phyloP scores from a whole-genome alignment of 2,888 invertebrate genomes.

The Salticus scenicus region DNA sequence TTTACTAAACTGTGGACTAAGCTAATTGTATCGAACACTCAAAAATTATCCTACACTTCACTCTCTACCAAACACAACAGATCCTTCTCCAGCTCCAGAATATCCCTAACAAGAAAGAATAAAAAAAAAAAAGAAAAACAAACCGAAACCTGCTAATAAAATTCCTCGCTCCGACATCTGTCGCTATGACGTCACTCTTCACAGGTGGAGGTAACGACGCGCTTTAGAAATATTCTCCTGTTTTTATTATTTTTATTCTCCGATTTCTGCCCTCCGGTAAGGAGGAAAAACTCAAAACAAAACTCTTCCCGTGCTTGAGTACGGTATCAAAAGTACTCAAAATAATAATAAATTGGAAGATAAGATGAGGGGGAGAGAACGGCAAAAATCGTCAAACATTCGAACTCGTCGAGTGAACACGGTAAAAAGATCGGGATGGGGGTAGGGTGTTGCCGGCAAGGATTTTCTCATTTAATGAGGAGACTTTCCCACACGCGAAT shows the following conservation, averaged over 20 bases:
- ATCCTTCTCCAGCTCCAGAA: neutral
- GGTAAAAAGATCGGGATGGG: neutral
- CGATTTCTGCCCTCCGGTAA: neutral
- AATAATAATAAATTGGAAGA: conserved; percentile 49
- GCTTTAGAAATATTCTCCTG: neutral
- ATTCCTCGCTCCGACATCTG: conserved; percentile 6
- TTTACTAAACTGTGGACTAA: too few relatives aligned
- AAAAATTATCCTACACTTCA: too few relatives aligned
- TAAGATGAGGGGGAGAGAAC: neutral
- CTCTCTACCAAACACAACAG: neutral
- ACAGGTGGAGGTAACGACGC: conserved; percentile 28
- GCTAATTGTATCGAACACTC: too few relatives aligned
- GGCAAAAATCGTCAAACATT: conserved; percentile 57
- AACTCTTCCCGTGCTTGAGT: conserved; percentile 45
- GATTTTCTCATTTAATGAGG: conserved; percentile 50
- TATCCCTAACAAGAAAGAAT: neutral
- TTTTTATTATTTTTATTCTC: too few relatives aligned
- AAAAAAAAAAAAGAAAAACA: conserved; percentile 26
- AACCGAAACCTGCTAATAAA: neutral
- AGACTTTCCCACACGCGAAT: conserved; percentile 53
- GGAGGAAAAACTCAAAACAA: conserved; percentile 27
- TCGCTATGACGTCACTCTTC: conserved; percentile 18
- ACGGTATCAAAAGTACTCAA: conserved; percentile 34
- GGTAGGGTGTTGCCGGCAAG: neutral
- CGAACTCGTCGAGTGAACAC: conserved; percentile 52